Base-by-base conservation (phyloP, 2,888 invertebrate species). In the Diaphora mendica region DNA sequence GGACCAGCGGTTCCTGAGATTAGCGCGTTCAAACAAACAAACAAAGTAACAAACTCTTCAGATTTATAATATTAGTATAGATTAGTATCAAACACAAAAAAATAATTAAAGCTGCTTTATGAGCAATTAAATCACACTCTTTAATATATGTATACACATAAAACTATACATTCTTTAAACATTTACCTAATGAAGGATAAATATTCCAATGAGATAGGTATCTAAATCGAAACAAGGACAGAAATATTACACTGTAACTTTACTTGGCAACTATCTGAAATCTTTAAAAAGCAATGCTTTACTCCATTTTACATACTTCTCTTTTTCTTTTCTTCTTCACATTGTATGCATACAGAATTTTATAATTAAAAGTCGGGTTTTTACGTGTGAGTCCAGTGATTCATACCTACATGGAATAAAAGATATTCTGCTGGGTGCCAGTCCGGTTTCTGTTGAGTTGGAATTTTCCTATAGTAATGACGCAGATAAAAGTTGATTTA, bases 391-490 rank as follows among this genome's bases (percentile, higher is more conserved):
- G 33, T 83, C 81, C 13, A 15, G 15, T n/a, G 26, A 55, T 39
- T 64, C 42, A 26, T 35, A 33, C 35, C 69, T 30, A n/a, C n/a
- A n/a, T n/a, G 42, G 72, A 64, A 59, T 64, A 65, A 39, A 39
- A 39, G 59, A 71, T 72, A 72, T 76, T 71, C 74, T 70, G 79
- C 80, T 72, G 82, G 85, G 44, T 44, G 3, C 15, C 44, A 44
- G 15, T 84, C 84, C 73, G 39, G 66, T 71, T 80, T 78, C 79
- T 78, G 7, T 2, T 62, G 30, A 65, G 71, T 48, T 67, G 86
- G 82, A 83, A 86, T 81, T 82, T 84, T 85, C 79, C 83, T 35
- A 68, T 76, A 20, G 73, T 51, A 48, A 81, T 79, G 81, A 79
- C 81, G 79, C 73, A 78, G 68, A 70, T 79, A 73, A 69, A 75